Conservation (phyloP, 1,140 invertebrate species). For the Drosophila pandora region DNA sequence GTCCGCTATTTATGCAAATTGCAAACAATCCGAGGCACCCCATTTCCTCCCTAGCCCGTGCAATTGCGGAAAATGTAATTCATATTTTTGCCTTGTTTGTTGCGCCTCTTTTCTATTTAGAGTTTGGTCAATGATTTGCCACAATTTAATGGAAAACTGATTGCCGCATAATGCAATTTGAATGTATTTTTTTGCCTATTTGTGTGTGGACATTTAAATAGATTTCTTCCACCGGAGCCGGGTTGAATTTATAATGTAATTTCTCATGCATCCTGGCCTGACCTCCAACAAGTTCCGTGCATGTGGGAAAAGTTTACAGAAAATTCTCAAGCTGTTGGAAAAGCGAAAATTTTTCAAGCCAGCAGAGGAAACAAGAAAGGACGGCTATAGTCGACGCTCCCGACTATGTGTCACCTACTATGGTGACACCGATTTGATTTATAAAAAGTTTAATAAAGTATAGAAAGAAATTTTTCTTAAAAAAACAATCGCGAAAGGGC, state of each 20-base stretch:
- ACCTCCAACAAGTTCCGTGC: not conserved
- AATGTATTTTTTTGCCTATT: not conserved
- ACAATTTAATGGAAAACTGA: slow-evolving; percentile 47
- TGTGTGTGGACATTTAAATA: not conserved
- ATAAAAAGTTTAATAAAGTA: no score
- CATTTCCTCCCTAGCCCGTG: slow-evolving; percentile 34
- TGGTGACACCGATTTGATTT: no score
- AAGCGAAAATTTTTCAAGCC: slow-evolving; percentile 44
- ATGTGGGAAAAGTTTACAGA: slow-evolving; percentile 45
- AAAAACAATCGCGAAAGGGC: no score
- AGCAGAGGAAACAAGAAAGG: slow-evolving; percentile 5
- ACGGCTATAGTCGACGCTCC: no score
- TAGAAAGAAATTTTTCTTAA: no score
- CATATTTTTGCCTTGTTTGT: slow-evolving; percentile 55
- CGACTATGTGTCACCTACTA: no score
- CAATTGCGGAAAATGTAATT: slow-evolving; percentile 45
- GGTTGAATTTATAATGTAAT: slow-evolving; percentile 69
- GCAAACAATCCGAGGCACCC: slow-evolving; percentile 37
- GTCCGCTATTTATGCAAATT: slow-evolving; percentile 68
- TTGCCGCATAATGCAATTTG: slow-evolving; percentile 10
- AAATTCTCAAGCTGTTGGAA: slow-evolving; percentile 48
- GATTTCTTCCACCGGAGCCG: slow-evolving; percentile 6
- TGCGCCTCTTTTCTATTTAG: slow-evolving; percentile 48
- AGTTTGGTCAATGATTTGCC: slow-evolving; percentile 45
- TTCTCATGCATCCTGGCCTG: slow-evolving; percentile 23